Conservation (phyloP, 2,888 invertebrate genomes). For the Andrena flavipes region DNA sequence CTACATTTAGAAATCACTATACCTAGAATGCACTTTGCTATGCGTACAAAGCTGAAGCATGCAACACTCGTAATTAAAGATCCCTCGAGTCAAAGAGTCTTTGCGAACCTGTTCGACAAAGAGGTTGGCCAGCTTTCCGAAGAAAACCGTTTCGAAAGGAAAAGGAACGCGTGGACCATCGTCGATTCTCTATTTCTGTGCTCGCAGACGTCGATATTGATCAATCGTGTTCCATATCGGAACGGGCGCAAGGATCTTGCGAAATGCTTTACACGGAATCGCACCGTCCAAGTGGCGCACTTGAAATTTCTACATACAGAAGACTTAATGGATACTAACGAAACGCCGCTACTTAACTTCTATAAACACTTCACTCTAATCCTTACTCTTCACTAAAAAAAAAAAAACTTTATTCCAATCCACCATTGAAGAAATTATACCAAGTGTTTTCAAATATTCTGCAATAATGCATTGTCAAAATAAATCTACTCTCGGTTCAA, state of each 20-base stretch:
- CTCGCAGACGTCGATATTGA: slow-evolving; percentile 34
- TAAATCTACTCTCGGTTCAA: neutral
- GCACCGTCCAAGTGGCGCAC: slow-evolving; percentile 35
- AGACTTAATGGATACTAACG: slow-evolving; percentile 31
- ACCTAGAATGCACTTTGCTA: too few relatives aligned
- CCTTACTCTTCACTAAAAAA: neutral
- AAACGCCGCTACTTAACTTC: neutral
- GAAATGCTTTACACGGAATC: slow-evolving; percentile 62
- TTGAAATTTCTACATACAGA: slow-evolving; percentile 50
- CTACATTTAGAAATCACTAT: too few relatives aligned
- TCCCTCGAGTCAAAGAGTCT: too few relatives aligned
- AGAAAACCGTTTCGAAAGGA: slow-evolving; percentile 19
- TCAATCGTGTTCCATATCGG: slow-evolving; percentile 63
- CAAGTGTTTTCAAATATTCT: neutral
- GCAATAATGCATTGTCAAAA: neutral
- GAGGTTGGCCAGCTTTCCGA: neutral
- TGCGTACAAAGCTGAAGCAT: too few relatives aligned
- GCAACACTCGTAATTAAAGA: too few relatives aligned
- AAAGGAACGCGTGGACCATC: slow-evolving; percentile 26
- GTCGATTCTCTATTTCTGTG: slow-evolving; percentile 20
- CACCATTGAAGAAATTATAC: neutral
- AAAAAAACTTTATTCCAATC: neutral
- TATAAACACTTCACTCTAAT: neutral
- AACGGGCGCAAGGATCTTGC: slow-evolving; percentile 52
- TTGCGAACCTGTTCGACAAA: neutral